A percentile compares a stretch with the other conserved stretches of the same genome.
Evolutionary conservation across 2,888 invertebrate genomes (phyloP).

Genomic region (Pristionchus japonicus): DNA sequence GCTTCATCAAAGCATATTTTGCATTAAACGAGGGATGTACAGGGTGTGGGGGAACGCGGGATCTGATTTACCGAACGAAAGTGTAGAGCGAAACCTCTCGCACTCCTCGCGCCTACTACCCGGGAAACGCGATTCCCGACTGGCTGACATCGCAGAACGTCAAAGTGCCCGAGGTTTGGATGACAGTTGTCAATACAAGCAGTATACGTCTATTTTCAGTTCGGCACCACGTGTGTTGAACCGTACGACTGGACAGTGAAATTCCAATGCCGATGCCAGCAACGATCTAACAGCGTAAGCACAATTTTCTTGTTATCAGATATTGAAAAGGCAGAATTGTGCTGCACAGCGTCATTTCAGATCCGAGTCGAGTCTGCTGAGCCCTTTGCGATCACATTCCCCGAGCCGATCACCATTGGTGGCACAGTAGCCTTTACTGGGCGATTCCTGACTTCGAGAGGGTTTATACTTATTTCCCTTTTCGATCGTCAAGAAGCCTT

Average conservation of each 20-base stretch:
- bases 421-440: not conserved
- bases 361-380: not conserved
- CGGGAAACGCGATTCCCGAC: not conserved
- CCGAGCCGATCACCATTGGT: not conserved
- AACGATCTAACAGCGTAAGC: not conserved
- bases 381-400: not conserved
- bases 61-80: no score
- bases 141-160: not conserved
- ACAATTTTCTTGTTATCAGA: not conserved
- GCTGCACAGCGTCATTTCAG: not conserved
- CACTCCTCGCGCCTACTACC: not conserved
- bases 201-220: not conserved
- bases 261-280: not conserved
- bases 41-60: no score
- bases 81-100: no score
- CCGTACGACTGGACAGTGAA: not conserved
- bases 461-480: not conserved
- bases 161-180: not conserved
- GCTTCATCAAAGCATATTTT: no score
- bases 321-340: no score
- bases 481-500: not conserved
- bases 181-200: not conserved
- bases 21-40: no score
- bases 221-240: not conserved
- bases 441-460: not conserved